These are phyloP conservation scores for Sarcoramphus papa DNA, from an alignment of 2,797 vertebrate genomes.

Conservation along the genomic window DNA sequence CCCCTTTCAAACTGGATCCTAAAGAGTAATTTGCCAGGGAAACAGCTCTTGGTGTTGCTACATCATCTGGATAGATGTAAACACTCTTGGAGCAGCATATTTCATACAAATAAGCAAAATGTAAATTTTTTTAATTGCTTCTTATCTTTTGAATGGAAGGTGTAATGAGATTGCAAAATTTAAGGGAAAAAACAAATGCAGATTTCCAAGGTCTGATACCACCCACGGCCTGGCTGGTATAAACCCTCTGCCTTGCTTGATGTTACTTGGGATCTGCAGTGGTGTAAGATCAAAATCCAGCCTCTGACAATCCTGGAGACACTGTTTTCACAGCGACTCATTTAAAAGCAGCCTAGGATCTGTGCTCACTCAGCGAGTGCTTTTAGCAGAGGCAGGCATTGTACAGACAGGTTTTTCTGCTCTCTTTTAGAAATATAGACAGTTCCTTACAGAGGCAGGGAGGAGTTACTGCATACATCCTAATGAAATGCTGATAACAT, in stretches of 20 bases:
- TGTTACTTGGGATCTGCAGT: not conserved
- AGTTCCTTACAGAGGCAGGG: not conserved
- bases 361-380: not conserved
- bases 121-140: not conserved
- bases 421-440: not conserved
- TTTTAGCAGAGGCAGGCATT: not conserved
- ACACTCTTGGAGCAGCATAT: not conserved
- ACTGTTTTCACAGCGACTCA: not conserved
- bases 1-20: not conserved
- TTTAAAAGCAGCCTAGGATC: not conserved
- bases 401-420: not conserved
- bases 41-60: not conserved
- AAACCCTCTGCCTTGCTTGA: not conserved
- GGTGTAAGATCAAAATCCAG: not conserved
- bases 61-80: not conserved
- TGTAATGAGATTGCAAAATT: not conserved
- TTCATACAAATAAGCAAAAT: not conserved
- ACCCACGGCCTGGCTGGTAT: not conserved
- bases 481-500: not conserved
- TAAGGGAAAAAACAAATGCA: not conserved
- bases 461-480: not conserved
- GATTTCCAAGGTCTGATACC: not conserved
- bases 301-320: not conserved
- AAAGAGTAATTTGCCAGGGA: not conserved
- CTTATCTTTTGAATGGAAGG: not conserved